Evolutionary conservation across 2,113 vertebrate genomes (phyloP), one percentile per base, ranked within the genome.

Genomic region (Upupa epops): DNA sequence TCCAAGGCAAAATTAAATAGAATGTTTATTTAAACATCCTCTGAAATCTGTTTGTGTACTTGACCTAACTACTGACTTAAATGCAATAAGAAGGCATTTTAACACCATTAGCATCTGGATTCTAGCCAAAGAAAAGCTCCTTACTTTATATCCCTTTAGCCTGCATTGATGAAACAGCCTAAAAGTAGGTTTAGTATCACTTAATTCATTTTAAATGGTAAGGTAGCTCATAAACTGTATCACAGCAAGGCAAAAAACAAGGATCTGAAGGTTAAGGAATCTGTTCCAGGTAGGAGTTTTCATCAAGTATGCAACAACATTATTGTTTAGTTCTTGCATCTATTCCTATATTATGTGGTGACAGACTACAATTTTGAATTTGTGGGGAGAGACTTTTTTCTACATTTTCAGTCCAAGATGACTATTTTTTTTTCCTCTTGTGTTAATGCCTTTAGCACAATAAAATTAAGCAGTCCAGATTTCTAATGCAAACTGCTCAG

Each of bases 21-120:
- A 95, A 73, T 96, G 95, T 91, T 97, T 97, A 97, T 97, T 98
- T 97, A 98, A 98, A 96, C 91, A 92, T 96, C 80, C 61, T 94
- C 77, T 96, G 94, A 95, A 97, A 97, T 97, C 92, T 93, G 83
- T 97, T 97, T 97, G 89, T 97, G 96, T 97, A 40, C 54, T 97
- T 97, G 97, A 97, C 96, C 95, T 97, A 95, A 95, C 95, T 93
- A 90, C 94, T 94, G 94, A 95, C 94, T 97, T 97, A 95, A 97
- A 97, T 28, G 90, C 60, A 96, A 74, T 96, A 95, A 97, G 96
- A 96, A 96, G 61, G 56, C 94, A 94, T 97, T 97, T 97, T 96
- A 97, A 96, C 93, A 94, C 91, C 94, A 96, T 97, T 97, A 96
- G 94, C 76, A 94, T 92, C 73, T 97, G 97, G 96, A 97, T 95